phyloP scores from a whole-genome alignment of 2,888 invertebrate genomes.

The Drosophila colorata region DNA sequence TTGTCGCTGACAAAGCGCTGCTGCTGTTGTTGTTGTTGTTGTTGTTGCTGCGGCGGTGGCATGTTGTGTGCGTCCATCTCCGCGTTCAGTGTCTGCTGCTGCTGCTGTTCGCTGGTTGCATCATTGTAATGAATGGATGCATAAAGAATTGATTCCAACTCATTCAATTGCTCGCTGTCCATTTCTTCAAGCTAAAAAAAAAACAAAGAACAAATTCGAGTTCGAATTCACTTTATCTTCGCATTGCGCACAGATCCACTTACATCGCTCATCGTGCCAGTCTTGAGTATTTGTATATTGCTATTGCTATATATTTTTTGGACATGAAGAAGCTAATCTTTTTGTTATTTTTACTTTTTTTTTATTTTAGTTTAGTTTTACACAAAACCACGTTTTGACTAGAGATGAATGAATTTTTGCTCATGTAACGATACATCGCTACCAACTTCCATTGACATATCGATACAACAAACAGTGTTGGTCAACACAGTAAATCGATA shows the following conservation, averaged over 20 bases:
- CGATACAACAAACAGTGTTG: conserved; percentile 1
- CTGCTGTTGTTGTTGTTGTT: conserved; percentile 14
- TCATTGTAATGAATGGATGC: conserved; percentile 83
- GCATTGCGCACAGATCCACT: conserved; percentile 23
- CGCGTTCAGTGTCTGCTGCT: background rate
- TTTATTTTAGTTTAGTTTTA: conserved; percentile 36
- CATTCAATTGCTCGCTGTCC: conserved; percentile 79
- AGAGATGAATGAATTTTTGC: conserved; percentile 26
- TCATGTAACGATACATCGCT: conserved; percentile 7
- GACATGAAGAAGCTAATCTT: conserved; percentile 37
- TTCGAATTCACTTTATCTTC: background rate
- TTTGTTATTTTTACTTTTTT: conserved; percentile 32
- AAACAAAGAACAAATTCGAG: conserved; percentile 12
- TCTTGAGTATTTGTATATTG: conserved; percentile 37
- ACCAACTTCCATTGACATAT: background rate
- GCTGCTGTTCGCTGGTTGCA: conserved; percentile 22
- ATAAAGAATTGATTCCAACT: conserved; percentile 83
- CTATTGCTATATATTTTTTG: conserved; percentile 20
- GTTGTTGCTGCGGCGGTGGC: conserved; percentile 45
- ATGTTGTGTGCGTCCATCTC: conserved; percentile 31
- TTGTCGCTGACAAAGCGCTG: conserved; percentile 63
- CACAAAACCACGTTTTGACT: conserved; percentile 60
- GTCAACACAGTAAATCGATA: background rate
- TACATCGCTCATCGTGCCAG: conserved; percentile 79
- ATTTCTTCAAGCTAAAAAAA: conserved; percentile 59